Conservation (phyloP, 2,888 invertebrate genomes). For the Orthonevra nobilis region DNA sequence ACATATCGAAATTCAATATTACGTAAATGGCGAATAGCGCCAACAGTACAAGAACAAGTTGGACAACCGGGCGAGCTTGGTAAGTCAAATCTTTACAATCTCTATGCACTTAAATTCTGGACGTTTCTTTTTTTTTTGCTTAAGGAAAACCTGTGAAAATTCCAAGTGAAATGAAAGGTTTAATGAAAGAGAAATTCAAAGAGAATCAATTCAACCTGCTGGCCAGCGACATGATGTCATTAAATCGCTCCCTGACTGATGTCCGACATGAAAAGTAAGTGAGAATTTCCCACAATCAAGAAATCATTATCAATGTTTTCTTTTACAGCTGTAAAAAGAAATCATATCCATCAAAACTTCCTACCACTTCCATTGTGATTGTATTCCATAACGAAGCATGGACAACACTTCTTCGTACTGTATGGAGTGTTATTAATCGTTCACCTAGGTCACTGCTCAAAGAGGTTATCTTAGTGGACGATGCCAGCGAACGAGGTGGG, state of each 20-base stretch:
- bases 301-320: constrained; percentile 17
- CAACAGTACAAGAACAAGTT: constrained; percentile 84
- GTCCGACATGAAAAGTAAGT: constrained; percentile 95
- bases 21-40: constrained; percentile 87
- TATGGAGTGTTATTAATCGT: constrained; percentile 97
- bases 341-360: constrained; percentile 88
- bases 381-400: constrained; percentile 99
- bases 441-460: constrained; percentile 93
- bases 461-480: constrained; percentile 98
- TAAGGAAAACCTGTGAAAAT: constrained; percentile 93
- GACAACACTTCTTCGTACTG: constrained; percentile 96
- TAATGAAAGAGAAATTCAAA: constrained; percentile 97
- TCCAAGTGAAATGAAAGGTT: constrained; percentile 90
- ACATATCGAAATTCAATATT: constrained; percentile 81
- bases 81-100: constrained; percentile 73
- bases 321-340: constrained; percentile 88
- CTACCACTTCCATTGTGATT: constrained; percentile 97
- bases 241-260: constrained; percentile 97
- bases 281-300: too few species aligned
- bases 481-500: constrained; percentile 94
- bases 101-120: too few species aligned
- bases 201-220: constrained; percentile 99
- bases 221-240: constrained; percentile 98
- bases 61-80: constrained; percentile 95
- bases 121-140: constrained; percentile 51